phyloP scores from a whole-genome alignment of 1,140 invertebrate species.

The Telenomus remus region DNA sequence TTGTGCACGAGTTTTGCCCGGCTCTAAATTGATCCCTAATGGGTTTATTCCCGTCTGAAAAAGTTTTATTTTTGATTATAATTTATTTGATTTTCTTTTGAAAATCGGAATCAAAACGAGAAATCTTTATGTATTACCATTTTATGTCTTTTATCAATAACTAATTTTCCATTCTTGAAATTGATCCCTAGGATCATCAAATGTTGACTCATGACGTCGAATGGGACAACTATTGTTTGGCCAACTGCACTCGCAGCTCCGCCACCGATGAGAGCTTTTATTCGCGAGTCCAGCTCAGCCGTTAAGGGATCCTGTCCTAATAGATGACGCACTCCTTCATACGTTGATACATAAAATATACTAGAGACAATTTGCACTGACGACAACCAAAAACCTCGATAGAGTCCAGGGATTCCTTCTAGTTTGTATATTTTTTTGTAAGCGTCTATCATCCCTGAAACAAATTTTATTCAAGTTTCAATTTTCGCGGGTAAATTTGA shows the following conservation, averaged over 20 bases:
- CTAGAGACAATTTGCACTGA: conserved; percentile 90
- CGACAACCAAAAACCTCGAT: conserved; percentile 96
- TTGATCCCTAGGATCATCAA: conserved; percentile 93
- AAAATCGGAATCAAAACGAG: too few relatives aligned
- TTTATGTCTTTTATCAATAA: conserved; percentile 64
- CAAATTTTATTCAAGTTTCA: too few relatives aligned
- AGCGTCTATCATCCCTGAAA: conserved; percentile 90
- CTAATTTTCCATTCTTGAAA: conserved; percentile 73
- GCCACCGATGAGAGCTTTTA: conserved; percentile 87
- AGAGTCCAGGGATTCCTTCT: conserved; percentile 93
- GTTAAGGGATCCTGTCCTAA: conserved; percentile 78
- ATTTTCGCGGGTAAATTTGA: too few relatives aligned
- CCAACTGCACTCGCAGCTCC: conserved; percentile 93
- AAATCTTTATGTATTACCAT: conserved; percentile 26
- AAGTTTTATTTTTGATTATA: background rate
- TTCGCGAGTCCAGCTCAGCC: conserved; percentile 76
- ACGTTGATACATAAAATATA: conserved; percentile 96
- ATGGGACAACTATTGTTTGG: conserved; percentile 96
- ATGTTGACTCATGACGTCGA: conserved; percentile 97
- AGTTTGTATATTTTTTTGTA: conserved; percentile 89
- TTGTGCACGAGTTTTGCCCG: conserved; percentile 78
- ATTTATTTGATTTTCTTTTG: too few relatives aligned
- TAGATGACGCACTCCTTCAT: conserved; percentile 92
- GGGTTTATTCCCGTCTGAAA: conserved; percentile 80
- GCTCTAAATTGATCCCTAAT: conserved; percentile 79